These are phyloP conservation scores for Vireo griseus DNA, from an alignment of 2,797 vertebrate species.

Conservation along the genomic window DNA sequence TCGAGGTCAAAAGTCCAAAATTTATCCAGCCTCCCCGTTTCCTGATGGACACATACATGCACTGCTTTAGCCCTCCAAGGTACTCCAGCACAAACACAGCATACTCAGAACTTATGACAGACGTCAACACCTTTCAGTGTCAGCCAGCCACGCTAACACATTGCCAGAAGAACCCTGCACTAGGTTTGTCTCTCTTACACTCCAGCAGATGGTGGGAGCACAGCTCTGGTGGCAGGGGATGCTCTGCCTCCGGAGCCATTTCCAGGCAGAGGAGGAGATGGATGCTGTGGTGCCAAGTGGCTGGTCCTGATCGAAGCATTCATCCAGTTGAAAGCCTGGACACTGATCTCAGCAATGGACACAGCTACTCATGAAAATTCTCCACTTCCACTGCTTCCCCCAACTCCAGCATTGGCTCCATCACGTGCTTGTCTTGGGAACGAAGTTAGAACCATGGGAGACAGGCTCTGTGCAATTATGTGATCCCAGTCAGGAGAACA, in stretches of 20 bases:
- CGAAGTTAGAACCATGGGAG: background rate
- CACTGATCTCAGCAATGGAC: background rate
- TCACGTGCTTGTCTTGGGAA: background rate
- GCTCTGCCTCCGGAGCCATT: background rate
- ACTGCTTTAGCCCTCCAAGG: background rate
- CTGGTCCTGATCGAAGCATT: background rate
- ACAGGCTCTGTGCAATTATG: background rate
- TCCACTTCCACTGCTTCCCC: fast-evolving
- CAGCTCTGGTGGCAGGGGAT: background rate
- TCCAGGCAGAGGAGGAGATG: background rate
- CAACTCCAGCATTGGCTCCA: background rate
- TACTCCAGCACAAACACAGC: background rate
- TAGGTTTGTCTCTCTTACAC: background rate
- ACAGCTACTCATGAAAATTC: background rate
- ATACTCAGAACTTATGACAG: background rate
- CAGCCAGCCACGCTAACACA: background rate
- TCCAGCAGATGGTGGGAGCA: background rate
- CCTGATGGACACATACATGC: background rate
- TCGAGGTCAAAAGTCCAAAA: background rate
- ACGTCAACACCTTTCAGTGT: background rate
- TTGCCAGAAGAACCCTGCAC: background rate
- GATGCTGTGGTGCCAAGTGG: background rate
- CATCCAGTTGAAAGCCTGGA: background rate
- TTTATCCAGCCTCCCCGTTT: background rate
- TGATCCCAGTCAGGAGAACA: background rate